Evolutionary conservation across 2,888 invertebrate genomes (phyloP).

Genomic region (Iphiclides podalirius): DNA sequence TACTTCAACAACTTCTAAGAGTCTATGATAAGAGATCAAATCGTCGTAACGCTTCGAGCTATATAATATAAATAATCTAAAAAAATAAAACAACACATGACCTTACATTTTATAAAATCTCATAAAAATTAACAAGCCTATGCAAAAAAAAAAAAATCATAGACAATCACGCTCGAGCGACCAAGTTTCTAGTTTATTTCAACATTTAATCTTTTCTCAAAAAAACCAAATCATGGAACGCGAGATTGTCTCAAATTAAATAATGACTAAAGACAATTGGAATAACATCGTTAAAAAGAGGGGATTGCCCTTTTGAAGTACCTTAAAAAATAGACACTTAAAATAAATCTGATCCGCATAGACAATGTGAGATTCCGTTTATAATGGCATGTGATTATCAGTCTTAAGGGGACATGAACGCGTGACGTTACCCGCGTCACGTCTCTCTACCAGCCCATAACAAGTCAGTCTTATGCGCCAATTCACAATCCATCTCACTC

Average conservation of each 20-base stretch:
- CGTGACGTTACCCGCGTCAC: too few relatives aligned
- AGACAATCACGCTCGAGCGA: conserved; percentile 25
- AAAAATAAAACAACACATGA: conserved; percentile 46
- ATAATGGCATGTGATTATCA: too few relatives aligned
- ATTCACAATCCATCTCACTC: too few relatives aligned
- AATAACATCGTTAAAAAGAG: not conserved
- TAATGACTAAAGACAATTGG: conserved; percentile 4
- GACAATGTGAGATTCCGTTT: too few relatives aligned
- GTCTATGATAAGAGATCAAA: conserved; percentile 53
- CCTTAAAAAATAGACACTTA: too few relatives aligned
- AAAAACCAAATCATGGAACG: not conserved
- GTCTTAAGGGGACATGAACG: too few relatives aligned
- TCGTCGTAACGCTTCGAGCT: conserved; percentile 71
- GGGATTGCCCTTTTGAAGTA: too few relatives aligned
- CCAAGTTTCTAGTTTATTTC: not conserved
- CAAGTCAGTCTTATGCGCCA: too few relatives aligned
- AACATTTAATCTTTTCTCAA: not conserved
- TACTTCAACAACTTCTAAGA: conserved; percentile 72
- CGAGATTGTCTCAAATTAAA: conserved; percentile 6
- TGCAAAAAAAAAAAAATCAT: conserved; percentile 15
- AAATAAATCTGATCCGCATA: too few relatives aligned
- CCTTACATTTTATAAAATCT: conserved; percentile 48
- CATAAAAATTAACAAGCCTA: conserved; percentile 46
- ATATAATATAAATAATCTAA: conserved; percentile 57
- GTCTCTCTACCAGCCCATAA: too few relatives aligned